A percentile compares a stretch with the other conserved stretches of the same genome.
Conservation (phyloP, 1,140 invertebrate genomes). For the Dryas iulia region DNA sequence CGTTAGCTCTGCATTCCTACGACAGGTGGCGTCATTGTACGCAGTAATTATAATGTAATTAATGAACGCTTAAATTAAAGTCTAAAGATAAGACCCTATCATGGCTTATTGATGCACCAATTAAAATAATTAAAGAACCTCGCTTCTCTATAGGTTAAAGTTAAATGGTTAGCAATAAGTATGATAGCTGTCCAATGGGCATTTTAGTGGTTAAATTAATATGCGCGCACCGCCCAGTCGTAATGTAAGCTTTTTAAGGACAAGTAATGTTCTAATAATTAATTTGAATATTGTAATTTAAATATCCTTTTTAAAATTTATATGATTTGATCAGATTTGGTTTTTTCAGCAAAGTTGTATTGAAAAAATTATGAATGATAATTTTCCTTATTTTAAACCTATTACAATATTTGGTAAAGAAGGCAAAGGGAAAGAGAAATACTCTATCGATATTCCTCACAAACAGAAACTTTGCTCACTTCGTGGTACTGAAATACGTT, state of each 20-base stretch:
- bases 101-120: slow-evolving; percentile 69
- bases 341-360: too few species aligned
- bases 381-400: too few species aligned
- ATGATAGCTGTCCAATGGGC: slow-evolving; percentile 11
- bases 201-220: background rate
- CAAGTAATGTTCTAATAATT: too few species aligned
- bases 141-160: slow-evolving; percentile 25
- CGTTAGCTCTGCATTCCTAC: slow-evolving; percentile 62
- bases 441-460: too few species aligned
- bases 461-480: too few species aligned
- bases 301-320: too few species aligned
- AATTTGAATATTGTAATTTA: too few species aligned
- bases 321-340: too few species aligned
- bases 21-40: slow-evolving; percentile 72
- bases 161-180: background rate
- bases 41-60: slow-evolving; percentile 73
- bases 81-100: slow-evolving; percentile 61
- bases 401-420: too few species aligned
- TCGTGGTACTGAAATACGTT: too few species aligned
- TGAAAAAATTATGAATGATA: too few species aligned
- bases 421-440: too few species aligned
- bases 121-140: slow-evolving; percentile 62
- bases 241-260: background rate
- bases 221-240: background rate
- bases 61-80: slow-evolving; percentile 69